Evolutionary conservation across 1,140 invertebrate species (phyloP), one percentile per base, ranked within the genome.

Genomic region (Pygmarrhopalites habei): DNA sequence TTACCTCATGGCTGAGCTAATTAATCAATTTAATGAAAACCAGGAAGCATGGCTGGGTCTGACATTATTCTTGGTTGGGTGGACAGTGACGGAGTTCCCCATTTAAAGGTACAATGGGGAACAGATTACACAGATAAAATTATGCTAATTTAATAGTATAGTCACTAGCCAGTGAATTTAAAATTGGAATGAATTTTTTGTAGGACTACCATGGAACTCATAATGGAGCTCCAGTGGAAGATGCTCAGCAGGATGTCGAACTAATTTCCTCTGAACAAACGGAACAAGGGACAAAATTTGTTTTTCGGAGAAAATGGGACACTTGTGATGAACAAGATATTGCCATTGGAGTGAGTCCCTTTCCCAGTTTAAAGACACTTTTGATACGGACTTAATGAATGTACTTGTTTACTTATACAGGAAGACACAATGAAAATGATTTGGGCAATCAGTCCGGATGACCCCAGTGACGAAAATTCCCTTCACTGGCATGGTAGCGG

Each of bases 201-300:
- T 78, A 91, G 88, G 89, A 92, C 73, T 88, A 85, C 70, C 86
- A 90, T 74, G 87, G 85, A 59, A 79, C 79, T 57, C 78, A 80
- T 21, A 85, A 86, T 59, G 79, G 77, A 15, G 79, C 80, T 2
- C 84, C 86, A 2, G 77, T 86, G 30, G 80, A 83, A 51, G 89
- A 92, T 74, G 78, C 82, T 51, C 83, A 84, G 0, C 87, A 92
- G 73, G 87, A 87, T 73, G 85, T 88, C 70, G 82, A 86, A 56
- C 76, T 88, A 32, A 76, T 86, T n/a, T 72, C 75, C 23, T 88
- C 86, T 0, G 79, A 78, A 49, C 86, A 90, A 75, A 91, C 90
- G 73, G 78, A 78, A 2, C 90, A 87, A 0, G 87, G 90, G 73
- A 90, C 88, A 0, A 81, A 81, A 5, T 76, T 90, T 1, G 82